Base-by-base conservation (phyloP, 2,797 vertebrate genomes). In the Enteromius thamalakanensis region DNA sequence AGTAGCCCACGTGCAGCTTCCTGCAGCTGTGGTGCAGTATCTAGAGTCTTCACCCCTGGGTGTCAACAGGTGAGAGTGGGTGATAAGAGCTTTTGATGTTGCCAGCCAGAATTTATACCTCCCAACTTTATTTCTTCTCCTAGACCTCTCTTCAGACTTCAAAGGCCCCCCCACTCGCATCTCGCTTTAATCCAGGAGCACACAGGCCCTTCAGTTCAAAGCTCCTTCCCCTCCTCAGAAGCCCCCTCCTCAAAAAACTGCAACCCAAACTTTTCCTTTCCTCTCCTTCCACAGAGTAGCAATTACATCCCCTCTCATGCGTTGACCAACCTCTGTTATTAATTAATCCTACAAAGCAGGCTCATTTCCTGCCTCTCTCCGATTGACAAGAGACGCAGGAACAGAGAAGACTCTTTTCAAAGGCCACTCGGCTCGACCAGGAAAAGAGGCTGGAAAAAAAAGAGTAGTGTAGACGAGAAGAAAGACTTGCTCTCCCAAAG, bases 261-360 rank as follows among this genome's bases (percentile, higher is more conserved):
- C 89, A 97, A 96, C 95, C 95, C 95, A 96, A 98, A 97, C 95
- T 96, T 97, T 96, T 94, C 93, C 92, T 94, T 95, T 94, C 72
- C 69, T 89, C 83, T 80, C 87, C 85, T 87, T 95, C 94, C 93
- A 95, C 96, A 95, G 96, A 97, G 96, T 96, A 96, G 96, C 97
- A 97, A 97, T 97, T 97, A 97, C 96, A 96, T 95, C 93, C 94
- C 93, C 76, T 91, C 94, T 95, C 94, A 94, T 94, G 87, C 93
- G 90, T 95, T 95, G 96, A 97, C 96, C 95, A 93, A 95, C 96
- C 97, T 95, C 95, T 94, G 95, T 96, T 96, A 97, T 98, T 98
- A 98, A 98, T 98, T 98, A 98, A 97, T 98, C 95, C 95, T 93
- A 97, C 97, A 98, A 98, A 98, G 95, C 94, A 94, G 94, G 92